Evolutionary conservation across 2,888 invertebrate species (phyloP), one percentile per base, ranked within the genome.

Genomic region (Hydrotaea diabolus): DNA sequence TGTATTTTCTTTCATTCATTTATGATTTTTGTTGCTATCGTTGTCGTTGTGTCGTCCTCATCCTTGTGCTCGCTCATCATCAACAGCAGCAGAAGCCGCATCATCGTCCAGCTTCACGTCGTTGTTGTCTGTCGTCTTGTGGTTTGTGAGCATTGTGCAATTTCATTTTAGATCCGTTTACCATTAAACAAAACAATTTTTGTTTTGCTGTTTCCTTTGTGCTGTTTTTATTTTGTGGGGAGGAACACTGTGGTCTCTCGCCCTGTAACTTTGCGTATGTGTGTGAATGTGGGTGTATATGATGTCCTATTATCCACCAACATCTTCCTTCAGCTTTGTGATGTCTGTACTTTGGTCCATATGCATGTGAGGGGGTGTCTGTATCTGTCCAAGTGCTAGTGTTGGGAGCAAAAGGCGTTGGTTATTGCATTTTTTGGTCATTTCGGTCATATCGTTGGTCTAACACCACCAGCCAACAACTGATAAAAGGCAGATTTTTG

Each of bases 81-180:
- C n/a, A n/a, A n/a, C n/a, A 26, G 15, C 26, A 59, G 23, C 59
- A n/a, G n/a, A n/a, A n/a, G n/a, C 59, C 23, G 26, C 26, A 62
- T 31, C 62, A 62, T 31, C n/a, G 31, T 31, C 62, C 26, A 31
- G 15, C 62, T 39, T 17, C n/a, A n/a, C 62, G 31, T 62, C 31
- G 17, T 59, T 26, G 59, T 26, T 59, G 15, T 26, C 57, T 53
- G 0, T 31, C 62, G 62, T 31, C 31, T 31, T 31, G 31, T 31
- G 31, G 3, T 39, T 39, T 39, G 39, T 39, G 43, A 79, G 66
- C 49, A 73, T 84, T 84, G 26, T 78, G 78, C 76, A 77, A 57
- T 82, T 82, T 73, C 69, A 55, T 85, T 85, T 82, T 49, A 73
- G 64, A 77, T 85, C 79, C 74, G 74, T 77, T 80, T 80, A 77